These are phyloP conservation scores for Tetropium fuscum DNA, from an alignment of 2,888 invertebrate species.

Conservation along the genomic window DNA sequence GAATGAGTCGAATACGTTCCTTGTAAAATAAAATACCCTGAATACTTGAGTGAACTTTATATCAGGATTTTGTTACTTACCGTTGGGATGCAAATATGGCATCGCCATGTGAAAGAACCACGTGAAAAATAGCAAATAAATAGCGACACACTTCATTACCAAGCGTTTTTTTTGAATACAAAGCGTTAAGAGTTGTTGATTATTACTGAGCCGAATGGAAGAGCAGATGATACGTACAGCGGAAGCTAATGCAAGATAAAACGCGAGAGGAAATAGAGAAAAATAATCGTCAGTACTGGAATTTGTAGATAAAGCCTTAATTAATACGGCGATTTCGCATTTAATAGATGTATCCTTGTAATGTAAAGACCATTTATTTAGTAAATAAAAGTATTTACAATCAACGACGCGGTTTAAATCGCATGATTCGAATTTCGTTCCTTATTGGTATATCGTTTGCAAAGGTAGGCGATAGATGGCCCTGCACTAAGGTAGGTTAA, in stretches of 20 bases:
- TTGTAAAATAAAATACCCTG: no score
- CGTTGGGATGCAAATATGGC: no score
- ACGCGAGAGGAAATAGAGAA: constrained; percentile 33
- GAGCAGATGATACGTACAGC: constrained; percentile 12
- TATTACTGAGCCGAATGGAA: background rate
- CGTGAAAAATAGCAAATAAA: constrained; percentile 2
- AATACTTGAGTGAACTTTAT: no score
- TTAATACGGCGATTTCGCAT: constrained; percentile 1
- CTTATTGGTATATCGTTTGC: constrained; percentile 4
- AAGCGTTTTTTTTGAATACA: background rate
- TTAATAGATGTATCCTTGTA: no score
- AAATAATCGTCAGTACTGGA: constrained; percentile 30
- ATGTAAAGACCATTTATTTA: no score
- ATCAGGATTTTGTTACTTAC: no score
- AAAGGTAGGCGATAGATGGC: constrained; percentile 29
- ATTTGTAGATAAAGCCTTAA: constrained; percentile 13
- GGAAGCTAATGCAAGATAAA: constrained; percentile 39
- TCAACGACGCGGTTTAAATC: background rate
- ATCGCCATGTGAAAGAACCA: constrained; percentile 7
- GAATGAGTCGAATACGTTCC: no score
- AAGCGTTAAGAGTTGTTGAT: background rate
- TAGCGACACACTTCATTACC: background rate
- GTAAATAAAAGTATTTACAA: no score
- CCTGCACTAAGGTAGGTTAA: constrained; percentile 37
- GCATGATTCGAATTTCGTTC: constrained; percentile 2